phyloP scores from a whole-genome alignment of 1,140 invertebrate species.

The Neodiprion pinetum region DNA sequence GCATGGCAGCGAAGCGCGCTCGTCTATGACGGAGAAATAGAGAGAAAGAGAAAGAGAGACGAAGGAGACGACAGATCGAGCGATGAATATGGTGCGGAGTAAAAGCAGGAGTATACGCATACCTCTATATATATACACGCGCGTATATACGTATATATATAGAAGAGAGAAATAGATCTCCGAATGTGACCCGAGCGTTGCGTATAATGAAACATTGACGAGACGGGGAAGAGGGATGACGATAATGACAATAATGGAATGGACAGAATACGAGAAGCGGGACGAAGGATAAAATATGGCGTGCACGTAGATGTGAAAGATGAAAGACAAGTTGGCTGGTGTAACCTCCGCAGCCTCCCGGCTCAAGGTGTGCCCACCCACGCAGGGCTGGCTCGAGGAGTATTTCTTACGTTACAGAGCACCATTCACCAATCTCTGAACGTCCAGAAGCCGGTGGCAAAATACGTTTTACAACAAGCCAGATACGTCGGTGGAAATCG shows the following conservation, averaged over 20 bases:
- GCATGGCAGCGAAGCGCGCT: conserved; percentile 14
- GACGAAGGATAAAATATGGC: background rate
- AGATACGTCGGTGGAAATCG: conserved; percentile 38
- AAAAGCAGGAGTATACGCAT: background rate
- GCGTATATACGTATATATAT: conserved; percentile 10
- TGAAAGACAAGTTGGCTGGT: background rate
- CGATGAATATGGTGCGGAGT: conserved; percentile 39
- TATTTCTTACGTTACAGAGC: no score
- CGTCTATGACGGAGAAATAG: conserved; percentile 1
- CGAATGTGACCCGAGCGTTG: background rate
- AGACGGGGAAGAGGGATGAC: background rate
- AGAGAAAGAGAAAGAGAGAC: conserved; percentile 27
- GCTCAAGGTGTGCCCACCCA: background rate
- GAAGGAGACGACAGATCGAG: conserved; percentile 31
- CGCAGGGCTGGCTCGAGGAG: background rate
- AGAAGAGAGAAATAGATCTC: conserved; percentile 29
- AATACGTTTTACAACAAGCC: conserved; percentile 51
- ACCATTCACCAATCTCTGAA: background rate
- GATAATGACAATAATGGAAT: background rate
- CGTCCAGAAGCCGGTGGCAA: conserved; percentile 24
- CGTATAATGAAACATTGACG: no score
- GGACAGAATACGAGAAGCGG: background rate
- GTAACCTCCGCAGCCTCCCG: background rate
- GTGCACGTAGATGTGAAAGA: background rate
- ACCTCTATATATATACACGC: background rate